Base-by-base conservation (phyloP, 2,888 invertebrate genomes). In the Orthosia gracilis region DNA sequence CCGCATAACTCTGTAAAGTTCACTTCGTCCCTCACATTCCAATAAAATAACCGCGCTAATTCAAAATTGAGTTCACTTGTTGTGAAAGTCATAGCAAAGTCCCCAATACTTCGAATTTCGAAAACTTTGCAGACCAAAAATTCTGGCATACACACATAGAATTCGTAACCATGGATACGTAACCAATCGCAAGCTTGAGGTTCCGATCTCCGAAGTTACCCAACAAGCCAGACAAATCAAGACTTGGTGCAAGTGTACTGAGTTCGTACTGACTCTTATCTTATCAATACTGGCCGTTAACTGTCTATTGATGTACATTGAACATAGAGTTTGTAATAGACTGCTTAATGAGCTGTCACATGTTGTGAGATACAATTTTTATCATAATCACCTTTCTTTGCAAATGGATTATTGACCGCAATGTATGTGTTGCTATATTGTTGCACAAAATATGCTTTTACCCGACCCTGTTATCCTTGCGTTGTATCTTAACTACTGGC, bases 241-340 rank as follows among this genome's bases (percentile, higher is more conserved):
- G 15, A 4, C 23, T 81, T 49, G 31, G 78, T 78, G 59, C 78
- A 21, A 2, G 17, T 62, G 78, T 45, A 78, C 78, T 54, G 23
- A 62, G 64, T 55, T 71, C 55, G 83, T 67, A 71, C 79, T 40
- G 26, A 45, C 76, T 18, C 13, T 50, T 75, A 69, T 78, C 78
- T 78, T 81, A 78, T 78, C 78, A 67, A 55, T 26, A 13, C 50
- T 12, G 77, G 52, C 50, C 55, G 26, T 67, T 76, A 76, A 57
- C 76, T 7, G 76, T 54, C 61, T 62, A 67, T 75, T 76, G 76
- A 76, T 67, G 61, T 45, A 55, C 49, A 78, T 79, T 79, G 26
- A 26, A 75, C 66, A 62, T 57, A 63, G 18, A 49, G 62, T 77
- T 54, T 21, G n/a, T 61, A 65, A 54, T 75, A 80, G 57, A 54